Evolutionary conservation across 2,113 vertebrate genomes (phyloP).

Genomic region (Suncus etruscus): DNA sequence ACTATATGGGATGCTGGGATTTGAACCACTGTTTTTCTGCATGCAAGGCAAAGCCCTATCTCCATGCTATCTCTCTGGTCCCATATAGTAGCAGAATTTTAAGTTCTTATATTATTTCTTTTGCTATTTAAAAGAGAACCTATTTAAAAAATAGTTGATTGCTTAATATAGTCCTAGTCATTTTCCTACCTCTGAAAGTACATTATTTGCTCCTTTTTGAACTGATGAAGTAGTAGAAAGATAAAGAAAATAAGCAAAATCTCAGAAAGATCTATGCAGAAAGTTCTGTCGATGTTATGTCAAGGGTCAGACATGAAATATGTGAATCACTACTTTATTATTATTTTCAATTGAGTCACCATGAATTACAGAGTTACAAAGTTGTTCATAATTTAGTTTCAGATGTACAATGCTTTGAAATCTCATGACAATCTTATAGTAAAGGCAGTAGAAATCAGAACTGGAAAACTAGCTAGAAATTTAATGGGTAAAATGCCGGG

Average conservation of each 20-base stretch:
- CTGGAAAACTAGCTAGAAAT: no score
- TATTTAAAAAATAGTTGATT: constrained; percentile 43
- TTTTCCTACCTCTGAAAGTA: neutral
- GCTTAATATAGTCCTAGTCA: neutral
- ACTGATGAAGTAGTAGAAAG: constrained; percentile 17
- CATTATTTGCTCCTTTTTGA: neutral
- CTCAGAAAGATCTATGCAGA: neutral
- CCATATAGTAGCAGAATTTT: constrained; percentile 23
- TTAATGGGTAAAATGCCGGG: no score
- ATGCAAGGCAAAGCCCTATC: no score
- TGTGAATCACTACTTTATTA: neutral
- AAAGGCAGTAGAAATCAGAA: no score
- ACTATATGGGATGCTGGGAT: no score
- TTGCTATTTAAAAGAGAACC: constrained; percentile 13
- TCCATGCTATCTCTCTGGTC: no score
- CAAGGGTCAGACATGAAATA: neutral
- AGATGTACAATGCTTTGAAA: no score
- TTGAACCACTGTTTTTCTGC: no score
- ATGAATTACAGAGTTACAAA: no score
- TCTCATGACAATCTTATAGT: no score
- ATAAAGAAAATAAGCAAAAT: constrained; percentile 32
- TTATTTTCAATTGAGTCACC: no score
- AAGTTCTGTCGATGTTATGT: neutral
- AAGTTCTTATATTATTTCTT: constrained; percentile 25
- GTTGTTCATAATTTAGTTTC: no score